Evolutionary conservation across 2,888 invertebrate species (phyloP).

Genomic region (Stenchaetothrips biformis): DNA sequence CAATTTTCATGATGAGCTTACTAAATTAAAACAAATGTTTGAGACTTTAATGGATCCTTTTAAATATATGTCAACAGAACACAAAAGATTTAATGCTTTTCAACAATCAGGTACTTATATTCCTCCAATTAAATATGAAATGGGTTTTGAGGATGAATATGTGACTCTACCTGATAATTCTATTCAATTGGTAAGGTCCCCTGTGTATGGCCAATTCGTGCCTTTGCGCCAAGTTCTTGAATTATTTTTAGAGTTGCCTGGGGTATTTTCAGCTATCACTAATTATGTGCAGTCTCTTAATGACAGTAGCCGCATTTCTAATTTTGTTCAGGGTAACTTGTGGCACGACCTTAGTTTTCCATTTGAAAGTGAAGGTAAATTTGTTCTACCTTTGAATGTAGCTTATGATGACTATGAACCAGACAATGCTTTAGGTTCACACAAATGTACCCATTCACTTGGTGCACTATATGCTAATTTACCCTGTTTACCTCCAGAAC

Average conservation of each 20-base stretch:
- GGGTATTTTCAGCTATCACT: background rate
- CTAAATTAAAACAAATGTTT: too few relatives aligned
- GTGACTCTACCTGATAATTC: background rate
- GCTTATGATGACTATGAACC: background rate
- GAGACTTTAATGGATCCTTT: too few relatives aligned
- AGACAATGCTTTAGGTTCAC: background rate
- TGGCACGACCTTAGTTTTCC: too few relatives aligned
- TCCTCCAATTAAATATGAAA: background rate
- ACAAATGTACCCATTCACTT: background rate
- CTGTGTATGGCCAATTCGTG: background rate
- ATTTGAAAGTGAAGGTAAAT: too few relatives aligned
- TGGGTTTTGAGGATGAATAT: background rate
- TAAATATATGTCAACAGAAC: background rate
- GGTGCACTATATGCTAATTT: conserved; percentile 38
- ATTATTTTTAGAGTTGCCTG: background rate
- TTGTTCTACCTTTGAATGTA: background rate
- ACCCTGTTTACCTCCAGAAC: conserved; percentile 38
- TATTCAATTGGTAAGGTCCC: background rate
- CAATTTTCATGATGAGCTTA: too few relatives aligned
- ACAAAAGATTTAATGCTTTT: background rate
- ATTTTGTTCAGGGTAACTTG: too few relatives aligned
- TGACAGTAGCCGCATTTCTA: background rate
- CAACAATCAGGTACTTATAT: background rate
- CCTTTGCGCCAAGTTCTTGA: background rate
- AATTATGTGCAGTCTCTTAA: background rate